Evolutionary conservation across 2,888 invertebrate species (phyloP).

Genomic region (Gryllus longicercus): DNA sequence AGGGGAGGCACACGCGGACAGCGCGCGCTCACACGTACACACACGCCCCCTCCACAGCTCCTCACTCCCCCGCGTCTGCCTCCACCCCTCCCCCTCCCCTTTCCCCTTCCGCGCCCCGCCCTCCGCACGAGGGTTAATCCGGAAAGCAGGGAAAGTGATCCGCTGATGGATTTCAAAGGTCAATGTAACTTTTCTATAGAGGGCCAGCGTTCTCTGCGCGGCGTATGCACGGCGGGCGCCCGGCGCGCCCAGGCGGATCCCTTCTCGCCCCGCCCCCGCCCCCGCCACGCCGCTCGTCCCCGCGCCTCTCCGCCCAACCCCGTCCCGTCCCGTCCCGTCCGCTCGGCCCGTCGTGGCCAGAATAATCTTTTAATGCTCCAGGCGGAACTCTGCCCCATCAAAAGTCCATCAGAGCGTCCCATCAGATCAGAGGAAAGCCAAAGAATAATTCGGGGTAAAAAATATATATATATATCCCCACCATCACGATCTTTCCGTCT

Average conservation of each 20-base stretch:
- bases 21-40: neutral
- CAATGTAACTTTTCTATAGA: conserved; percentile 33
- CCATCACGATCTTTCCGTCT: neutral
- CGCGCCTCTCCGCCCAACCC: neutral
- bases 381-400: conserved; percentile 31
- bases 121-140: neutral
- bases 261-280: neutral
- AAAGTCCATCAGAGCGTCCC: conserved; percentile 31
- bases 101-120: neutral
- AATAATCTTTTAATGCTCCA: conserved; percentile 32
- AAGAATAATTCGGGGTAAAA: conserved; percentile 29
- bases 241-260: neutral
- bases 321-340: neutral
- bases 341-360: conserved; percentile 12
- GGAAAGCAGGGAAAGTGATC: conserved; percentile 38
- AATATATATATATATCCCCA: conserved; percentile 23
- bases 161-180: conserved; percentile 45
- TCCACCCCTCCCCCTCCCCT: neutral
- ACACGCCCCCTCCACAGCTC: neutral
- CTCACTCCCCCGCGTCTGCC: neutral
- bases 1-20: too few species aligned
- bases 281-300: neutral
- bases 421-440: conserved; percentile 29
- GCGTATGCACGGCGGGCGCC: neutral
- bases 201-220: neutral